Evolutionary conservation across 2,888 invertebrate genomes (phyloP), one percentile per base, ranked within the genome.

Genomic region (Gisinianus flammeolus): DNA sequence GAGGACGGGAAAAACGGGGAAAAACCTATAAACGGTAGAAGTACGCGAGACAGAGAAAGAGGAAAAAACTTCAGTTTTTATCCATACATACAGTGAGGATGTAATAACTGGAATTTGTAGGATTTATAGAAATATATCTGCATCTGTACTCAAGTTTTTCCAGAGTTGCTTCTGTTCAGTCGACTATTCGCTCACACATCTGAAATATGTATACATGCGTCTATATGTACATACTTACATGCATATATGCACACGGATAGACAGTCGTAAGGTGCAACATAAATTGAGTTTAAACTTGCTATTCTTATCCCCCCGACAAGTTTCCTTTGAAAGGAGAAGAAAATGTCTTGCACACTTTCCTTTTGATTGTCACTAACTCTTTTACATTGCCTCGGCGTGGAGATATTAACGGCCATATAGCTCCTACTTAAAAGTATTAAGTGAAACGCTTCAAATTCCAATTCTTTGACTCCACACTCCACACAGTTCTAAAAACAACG

Each of bases 21-120:
- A 35, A 44, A 69, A 44, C n/a, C 69, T 44, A 69, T 33, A 69
- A 69, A 69, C 22, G n/a, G n/a, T n/a, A n/a, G n/a, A n/a, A n/a
- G n/a, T n/a, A n/a, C n/a, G n/a, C n/a, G n/a, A n/a, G n/a, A n/a
- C n/a, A n/a, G n/a, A n/a, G n/a, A 54, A 54, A 12, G n/a, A 44
- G 44, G 6, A n/a, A 5, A 16, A 5, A 54, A n/a, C 54, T 54
- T 54, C n/a, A n/a, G n/a, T n/a, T n/a, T n/a, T n/a, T n/a, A n/a
- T n/a, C n/a, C n/a, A n/a, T n/a, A n/a, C n/a, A n/a, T n/a, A n/a
- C n/a, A n/a, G n/a, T n/a, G n/a, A n/a, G n/a, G n/a, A n/a, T n/a
- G n/a, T n/a, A n/a, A n/a, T n/a, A n/a, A n/a, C n/a, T n/a, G n/a
- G n/a, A n/a, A n/a, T n/a, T n/a, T n/a, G n/a, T n/a, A n/a, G n/a